Evolutionary conservation across 2,888 invertebrate genomes (phyloP), one percentile per base, ranked within the genome.

Genomic region (Chirona hameri): DNA sequence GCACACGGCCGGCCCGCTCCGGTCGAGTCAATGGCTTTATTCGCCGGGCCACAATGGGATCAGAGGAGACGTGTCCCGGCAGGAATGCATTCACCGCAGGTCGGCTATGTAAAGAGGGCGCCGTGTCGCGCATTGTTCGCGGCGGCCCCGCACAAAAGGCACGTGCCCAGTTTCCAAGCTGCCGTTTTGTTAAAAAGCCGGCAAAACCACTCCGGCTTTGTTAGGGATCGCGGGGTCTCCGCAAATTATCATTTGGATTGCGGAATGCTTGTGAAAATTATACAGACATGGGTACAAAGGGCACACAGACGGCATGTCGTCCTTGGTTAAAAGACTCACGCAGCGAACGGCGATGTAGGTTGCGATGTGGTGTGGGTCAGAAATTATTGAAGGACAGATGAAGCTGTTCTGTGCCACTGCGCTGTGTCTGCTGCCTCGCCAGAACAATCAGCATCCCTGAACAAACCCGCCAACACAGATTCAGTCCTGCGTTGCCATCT

Each of bases 21-120:
- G 24, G 39, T 5, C 76, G 46, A 76, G 76, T 76, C 76, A 76
- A 76, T 76, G 76, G 76, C 24, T 76, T 76, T 46, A 46, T 76
- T 27, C 76, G 39, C 24, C 7, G 15, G 14, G 39, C 76, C 18
- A 76, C 76, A 76, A 76, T 76, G 76, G 39, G 14, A 46, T 46
- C 24, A 46, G 39, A 39, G 76, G 27, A 39, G 76, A 2, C 76
- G 15, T 5, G 46, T 24, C 10, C 15, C 52, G 39, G 2, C 24
- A 5, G 76, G 76, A 76, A 46, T 46, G 76, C 76, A 76, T 76
- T 76, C 18, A 46, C 21, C 24, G 12, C 21, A 24, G 76, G 39
- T 39, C 46, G 76, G 46, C 46, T 76, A 76, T 76, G 76, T 46
- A 39, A 76, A 24, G 76, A 39, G 76, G 39, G 76, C 76, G 39